Conservation (phyloP, 2,797 vertebrate species). For the Nyctalus aviator region DNA sequence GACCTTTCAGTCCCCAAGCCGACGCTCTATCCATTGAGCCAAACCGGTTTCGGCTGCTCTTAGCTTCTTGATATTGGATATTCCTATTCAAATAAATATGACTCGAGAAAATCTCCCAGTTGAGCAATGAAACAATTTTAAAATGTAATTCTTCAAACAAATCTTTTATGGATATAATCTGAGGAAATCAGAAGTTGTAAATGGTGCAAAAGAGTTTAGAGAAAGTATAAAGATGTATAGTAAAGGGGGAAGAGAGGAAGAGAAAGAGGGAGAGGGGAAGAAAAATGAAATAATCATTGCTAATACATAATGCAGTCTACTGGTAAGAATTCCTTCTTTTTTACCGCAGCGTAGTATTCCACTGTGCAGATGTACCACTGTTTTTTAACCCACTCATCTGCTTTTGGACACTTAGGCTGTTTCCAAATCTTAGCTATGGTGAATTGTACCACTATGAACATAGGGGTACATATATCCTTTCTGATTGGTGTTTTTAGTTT, state of each 20-base stretch:
- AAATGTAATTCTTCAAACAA: constrained; percentile 39
- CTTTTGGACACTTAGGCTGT: too few relatives aligned
- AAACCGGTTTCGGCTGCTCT: too few relatives aligned
- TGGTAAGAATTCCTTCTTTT: too few relatives aligned
- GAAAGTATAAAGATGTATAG: constrained; percentile 7
- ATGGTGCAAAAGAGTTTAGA: neutral
- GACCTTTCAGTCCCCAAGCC: too few relatives aligned
- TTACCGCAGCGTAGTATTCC: too few relatives aligned
- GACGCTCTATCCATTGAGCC: too few relatives aligned
- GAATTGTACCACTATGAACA: too few relatives aligned
- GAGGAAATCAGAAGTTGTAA: constrained; percentile 11
- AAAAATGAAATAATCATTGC: neutral
- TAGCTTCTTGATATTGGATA: neutral
- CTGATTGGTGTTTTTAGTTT: too few relatives aligned
- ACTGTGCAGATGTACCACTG: too few relatives aligned
- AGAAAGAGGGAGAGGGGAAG: neutral
- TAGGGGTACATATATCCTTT: too few relatives aligned
- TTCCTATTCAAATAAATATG: neutral
- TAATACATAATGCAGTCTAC: neutral
- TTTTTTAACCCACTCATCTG: too few relatives aligned
- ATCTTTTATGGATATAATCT: neutral
- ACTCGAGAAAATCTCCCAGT: constrained; percentile 12
- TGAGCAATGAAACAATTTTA: neutral
- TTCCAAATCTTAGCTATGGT: too few relatives aligned
- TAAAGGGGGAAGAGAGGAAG: neutral